phyloP scores from a whole-genome alignment of 2,888 invertebrate species.

The Leptinotarsa juncta region DNA sequence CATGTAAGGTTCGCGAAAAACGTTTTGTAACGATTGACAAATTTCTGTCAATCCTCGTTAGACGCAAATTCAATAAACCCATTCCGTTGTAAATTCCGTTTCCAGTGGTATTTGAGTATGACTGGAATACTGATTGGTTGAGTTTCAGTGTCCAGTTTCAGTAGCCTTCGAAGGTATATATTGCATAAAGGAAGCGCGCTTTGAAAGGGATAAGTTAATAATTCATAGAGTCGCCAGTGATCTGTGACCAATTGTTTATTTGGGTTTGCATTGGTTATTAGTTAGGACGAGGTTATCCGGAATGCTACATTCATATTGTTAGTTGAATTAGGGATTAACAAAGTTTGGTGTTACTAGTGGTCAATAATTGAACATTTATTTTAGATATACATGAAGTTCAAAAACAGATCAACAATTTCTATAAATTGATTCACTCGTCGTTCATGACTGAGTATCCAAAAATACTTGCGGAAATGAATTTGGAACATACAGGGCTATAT shows the following conservation, averaged over 20 bases:
- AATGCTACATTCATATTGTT: background rate
- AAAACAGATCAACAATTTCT: too few relatives aligned
- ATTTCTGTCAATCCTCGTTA: slow-evolving; percentile 23
- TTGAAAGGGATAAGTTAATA: slow-evolving; percentile 1
- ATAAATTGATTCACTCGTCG: too few relatives aligned
- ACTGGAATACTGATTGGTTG: slow-evolving; percentile 21
- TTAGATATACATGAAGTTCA: too few relatives aligned
- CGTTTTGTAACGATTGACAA: slow-evolving; percentile 23
- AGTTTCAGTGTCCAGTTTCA: slow-evolving; percentile 8
- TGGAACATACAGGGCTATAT: too few relatives aligned
- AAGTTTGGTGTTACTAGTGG: background rate
- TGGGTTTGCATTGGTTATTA: background rate
- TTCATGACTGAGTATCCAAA: too few relatives aligned
- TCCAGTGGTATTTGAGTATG: slow-evolving; percentile 5
- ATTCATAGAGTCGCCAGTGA: background rate
- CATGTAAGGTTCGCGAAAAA: slow-evolving; percentile 14
- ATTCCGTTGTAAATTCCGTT: slow-evolving; percentile 18
- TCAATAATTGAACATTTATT: too few relatives aligned
- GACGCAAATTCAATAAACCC: slow-evolving; percentile 24
- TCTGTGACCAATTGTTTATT: background rate
- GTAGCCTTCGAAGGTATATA: background rate
- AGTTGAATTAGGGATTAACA: background rate
- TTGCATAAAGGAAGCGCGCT: slow-evolving; percentile 5
- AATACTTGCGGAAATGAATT: too few relatives aligned
- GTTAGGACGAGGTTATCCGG: background rate